Base-by-base conservation (phyloP, 2,888 invertebrate species). In the Chrysolina oricalcia region DNA sequence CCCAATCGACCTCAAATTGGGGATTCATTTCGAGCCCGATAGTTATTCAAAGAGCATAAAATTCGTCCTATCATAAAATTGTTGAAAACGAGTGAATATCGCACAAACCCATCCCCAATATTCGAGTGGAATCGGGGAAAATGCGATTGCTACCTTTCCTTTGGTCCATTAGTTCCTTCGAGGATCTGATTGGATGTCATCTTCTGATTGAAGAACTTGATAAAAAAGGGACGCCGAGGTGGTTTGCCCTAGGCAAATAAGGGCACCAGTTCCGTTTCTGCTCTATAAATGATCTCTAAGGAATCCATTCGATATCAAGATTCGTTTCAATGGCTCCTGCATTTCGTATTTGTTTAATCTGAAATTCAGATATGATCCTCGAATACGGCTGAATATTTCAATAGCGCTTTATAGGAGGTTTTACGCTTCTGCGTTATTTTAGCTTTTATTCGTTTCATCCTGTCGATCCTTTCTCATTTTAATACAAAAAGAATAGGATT, bases 321-420 rank as follows among this genome's bases (percentile, higher is more conserved):
- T 84, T 80, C 86, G 86, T 85, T 85, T 79, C 82, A 82, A 81
- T 83, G 81, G 81, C 80, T 84, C 80, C 83, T 81, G 79, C 87
- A 84, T 86, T 87, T 87, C 87, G 86, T 87, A 86, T 87, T 87
- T 87, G 87, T 87, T 87, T 87, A 87, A 87, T 87, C 87, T 87
- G 86, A 87, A 87, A 86, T 87, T 86, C 85, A 87, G 87, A 87
- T 87, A 86, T 86, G 79, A 81, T 81, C 79, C 78, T 76, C 75
- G 80, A 79, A 79, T 81, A 80, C 78, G 78, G 78, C 78, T 79
- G 81, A 81, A 82, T 81, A 82, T 82, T 81, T 82, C 80, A 82
- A 78, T 82, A 80, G 78, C 77, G 81, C 78, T 78, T 79, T 63
- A 78, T 76, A 70, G 69, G 66, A 78, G 72, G 70, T 71, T 77